phyloP scores from a whole-genome alignment of 1,140 invertebrate species.

The Brachionus sp. region DNA sequence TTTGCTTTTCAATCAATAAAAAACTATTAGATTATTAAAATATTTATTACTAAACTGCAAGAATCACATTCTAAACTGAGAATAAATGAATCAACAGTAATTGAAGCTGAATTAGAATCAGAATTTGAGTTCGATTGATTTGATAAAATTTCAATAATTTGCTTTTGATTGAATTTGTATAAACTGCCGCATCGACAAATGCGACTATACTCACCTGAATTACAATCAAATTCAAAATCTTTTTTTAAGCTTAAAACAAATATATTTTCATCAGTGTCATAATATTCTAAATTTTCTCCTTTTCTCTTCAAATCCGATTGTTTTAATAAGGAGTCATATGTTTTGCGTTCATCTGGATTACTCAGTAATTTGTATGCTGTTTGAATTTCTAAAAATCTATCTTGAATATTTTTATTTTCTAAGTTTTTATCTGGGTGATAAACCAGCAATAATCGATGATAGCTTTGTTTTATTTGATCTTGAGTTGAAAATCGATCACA shows the following conservation, averaged over 20 bases:
- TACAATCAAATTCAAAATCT: conserved; percentile 7
- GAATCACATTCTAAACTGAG: conserved; percentile 20
- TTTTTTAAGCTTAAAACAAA: conserved; percentile 21
- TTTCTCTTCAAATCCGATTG: neutral
- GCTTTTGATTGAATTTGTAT: neutral
- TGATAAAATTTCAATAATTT: neutral
- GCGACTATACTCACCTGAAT: neutral
- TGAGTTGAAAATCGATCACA: neutral
- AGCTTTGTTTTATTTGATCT: conserved; percentile 29
- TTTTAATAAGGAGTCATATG: neutral
- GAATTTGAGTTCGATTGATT: neutral
- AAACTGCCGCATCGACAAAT: conserved; percentile 14
- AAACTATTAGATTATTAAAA: conserved; percentile 20
- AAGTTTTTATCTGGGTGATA: conserved; percentile 40
- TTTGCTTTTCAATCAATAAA: neutral
- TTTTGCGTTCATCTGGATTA: neutral
- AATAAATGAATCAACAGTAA: neutral
- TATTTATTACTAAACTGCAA: conserved; percentile 17
- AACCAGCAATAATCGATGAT: neutral
- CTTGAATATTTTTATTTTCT: neutral
- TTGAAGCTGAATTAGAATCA: neutral
- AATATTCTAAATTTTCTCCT: neutral
- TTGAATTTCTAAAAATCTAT: conserved; percentile 7
- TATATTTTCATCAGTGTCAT: neutral
- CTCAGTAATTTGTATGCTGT: conserved; percentile 7